A percentile compares a stretch with the other conserved stretches of the same genome.
Conservation (phyloP, 2,797 vertebrate genomes). For the Manis crassicaudata region DNA sequence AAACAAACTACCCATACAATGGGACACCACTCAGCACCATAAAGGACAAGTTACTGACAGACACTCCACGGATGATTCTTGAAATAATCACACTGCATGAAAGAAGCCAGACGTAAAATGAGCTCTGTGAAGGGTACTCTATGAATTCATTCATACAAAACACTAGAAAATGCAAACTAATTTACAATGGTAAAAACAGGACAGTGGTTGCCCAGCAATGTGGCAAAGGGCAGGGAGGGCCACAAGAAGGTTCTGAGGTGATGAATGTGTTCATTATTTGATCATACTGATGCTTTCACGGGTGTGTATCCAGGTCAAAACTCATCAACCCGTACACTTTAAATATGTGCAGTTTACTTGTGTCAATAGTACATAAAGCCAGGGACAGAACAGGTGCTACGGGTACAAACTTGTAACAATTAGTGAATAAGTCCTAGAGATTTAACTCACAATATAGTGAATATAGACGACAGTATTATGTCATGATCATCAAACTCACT, state of each 20-base stretch:
- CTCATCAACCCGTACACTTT: neutral
- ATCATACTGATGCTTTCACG: neutral
- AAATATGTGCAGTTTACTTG: neutral
- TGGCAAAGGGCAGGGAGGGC: neutral
- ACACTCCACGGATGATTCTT: neutral
- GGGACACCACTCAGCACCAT: neutral
- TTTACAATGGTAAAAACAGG: neutral
- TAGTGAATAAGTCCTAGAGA: neutral
- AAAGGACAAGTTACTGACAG: neutral
- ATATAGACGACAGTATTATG: neutral
- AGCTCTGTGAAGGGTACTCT: neutral
- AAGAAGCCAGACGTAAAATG: neutral
- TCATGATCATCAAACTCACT: neutral
- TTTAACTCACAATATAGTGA: neutral
- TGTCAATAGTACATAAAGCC: neutral
- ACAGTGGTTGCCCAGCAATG: neutral
- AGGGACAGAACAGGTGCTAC: neutral
- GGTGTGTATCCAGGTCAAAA: neutral
- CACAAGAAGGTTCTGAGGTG: neutral
- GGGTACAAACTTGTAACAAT: neutral
- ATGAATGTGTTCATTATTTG: neutral
- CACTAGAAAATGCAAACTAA: neutral
- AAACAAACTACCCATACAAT: neutral
- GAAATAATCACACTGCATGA: constrained; percentile 12
- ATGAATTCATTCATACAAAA: neutral